Conservation (phyloP, 2,888 invertebrate species). For the Lithophane socia region DNA sequence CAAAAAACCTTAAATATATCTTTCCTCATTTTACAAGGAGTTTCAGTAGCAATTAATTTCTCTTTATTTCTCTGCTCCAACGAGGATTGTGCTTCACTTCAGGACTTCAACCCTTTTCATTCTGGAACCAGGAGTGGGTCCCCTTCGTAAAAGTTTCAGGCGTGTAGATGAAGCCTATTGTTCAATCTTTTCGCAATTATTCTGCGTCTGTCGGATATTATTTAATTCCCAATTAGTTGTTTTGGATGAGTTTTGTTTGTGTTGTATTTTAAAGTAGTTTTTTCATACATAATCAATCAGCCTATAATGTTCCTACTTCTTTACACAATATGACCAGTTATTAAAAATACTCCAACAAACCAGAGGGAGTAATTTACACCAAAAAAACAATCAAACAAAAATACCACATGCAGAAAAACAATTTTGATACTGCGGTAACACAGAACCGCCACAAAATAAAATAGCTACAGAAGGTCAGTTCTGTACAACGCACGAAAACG, state of each 20-base stretch:
- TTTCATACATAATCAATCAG: slow-evolving; percentile 32
- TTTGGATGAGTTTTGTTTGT: slow-evolving; percentile 42
- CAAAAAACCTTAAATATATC: background rate
- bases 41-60: background rate
- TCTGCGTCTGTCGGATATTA: slow-evolving; percentile 36
- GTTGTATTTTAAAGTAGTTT: slow-evolving; percentile 24
- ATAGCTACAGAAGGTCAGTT: background rate
- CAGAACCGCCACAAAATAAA: background rate
- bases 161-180: slow-evolving; percentile 60
- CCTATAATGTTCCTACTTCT: background rate
- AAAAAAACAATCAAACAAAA: slow-evolving; percentile 4
- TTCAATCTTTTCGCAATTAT: slow-evolving; percentile 59
- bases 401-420: background rate
- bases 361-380: background rate
- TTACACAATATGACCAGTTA: background rate
- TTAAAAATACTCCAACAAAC: background rate
- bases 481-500: too few relatives aligned
- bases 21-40: slow-evolving; percentile 8
- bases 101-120: slow-evolving; percentile 47
- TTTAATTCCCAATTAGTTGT: slow-evolving; percentile 51
- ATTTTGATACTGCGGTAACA: background rate
- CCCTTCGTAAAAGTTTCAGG: slow-evolving; percentile 45
- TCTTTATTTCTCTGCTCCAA: slow-evolving; percentile 13
- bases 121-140: slow-evolving; percentile 9
- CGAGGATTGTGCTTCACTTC: slow-evolving; percentile 38